A percentile compares a stretch with the other conserved stretches of the same genome.
These are phyloP conservation scores for Argya squamiceps DNA, from an alignment of 2,797 vertebrate genomes.

Conservation along the genomic window DNA sequence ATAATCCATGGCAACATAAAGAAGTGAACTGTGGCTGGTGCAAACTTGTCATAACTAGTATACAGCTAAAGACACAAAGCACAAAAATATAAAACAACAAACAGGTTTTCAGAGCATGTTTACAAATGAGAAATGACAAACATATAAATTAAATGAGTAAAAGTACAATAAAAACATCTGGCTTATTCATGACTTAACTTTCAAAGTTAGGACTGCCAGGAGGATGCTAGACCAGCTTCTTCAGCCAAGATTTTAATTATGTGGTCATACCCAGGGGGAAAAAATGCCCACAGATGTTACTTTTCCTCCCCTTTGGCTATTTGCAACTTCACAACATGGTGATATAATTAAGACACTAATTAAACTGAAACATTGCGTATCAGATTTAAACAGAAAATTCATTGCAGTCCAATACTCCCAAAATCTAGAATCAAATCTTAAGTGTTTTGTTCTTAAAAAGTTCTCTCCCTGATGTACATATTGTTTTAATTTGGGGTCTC, in stretches of 20 bases:
- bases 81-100: background rate
- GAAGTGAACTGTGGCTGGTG: background rate
- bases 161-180: background rate
- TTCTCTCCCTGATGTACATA: background rate
- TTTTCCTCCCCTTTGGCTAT: background rate
- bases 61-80: background rate
- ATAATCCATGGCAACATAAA: background rate
- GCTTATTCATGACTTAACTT: background rate
- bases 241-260: background rate
- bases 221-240: background rate
- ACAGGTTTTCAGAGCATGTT: background rate
- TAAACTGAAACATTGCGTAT: background rate
- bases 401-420: background rate
- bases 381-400: background rate
- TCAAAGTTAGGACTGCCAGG: background rate
- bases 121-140: background rate
- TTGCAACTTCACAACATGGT: background rate
- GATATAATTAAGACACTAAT: background rate
- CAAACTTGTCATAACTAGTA: background rate
- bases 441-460: background rate
- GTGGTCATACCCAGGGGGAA: background rate
- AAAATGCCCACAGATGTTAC: background rate
- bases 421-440: background rate
- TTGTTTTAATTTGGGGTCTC: background rate
- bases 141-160: background rate